Evolutionary conservation across 2,113 vertebrate genomes (phyloP), one percentile per base, ranked within the genome.

Genomic region (Pycnonotus jocosus): DNA sequence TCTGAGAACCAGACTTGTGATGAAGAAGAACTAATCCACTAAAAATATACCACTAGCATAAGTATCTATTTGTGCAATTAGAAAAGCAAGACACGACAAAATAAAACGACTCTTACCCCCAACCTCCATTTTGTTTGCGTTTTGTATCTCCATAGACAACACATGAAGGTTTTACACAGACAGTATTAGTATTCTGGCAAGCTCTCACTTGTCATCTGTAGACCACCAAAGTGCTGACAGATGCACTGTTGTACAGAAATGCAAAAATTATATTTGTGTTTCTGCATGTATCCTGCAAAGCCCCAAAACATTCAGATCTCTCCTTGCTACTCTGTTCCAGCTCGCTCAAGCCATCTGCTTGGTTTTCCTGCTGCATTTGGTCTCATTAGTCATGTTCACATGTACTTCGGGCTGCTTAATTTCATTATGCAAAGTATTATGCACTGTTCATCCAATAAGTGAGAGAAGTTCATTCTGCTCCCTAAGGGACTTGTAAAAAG

Each of bases 401-500:
- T 86, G 79, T 94, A 93, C 94, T 96, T 97, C 84, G 72, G 94
- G 83, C 91, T 94, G 94, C 88, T 95, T 97, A 96, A 97, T 97
- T 97, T 96, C 82, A 92, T 97, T 97, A 95, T 57, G 3, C 60
- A 57, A 79, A 93, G 81, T 94, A 81, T 94, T 96, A 94, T 92
- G 86, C 85, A 54, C 65, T 92, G 66, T 88, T 96, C 87, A 28
- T 96, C 87, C 93, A 96, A 78, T 97, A 89, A 91, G 51, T 93
- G 86, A 93, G 80, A 96, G 68, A 80, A 12, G 21, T 95, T 95
- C 80, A 37, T 92, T 93, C 8, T 24, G 25, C 35, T 91, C 48
- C 96, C 68, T 64, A 66, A 51, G 68, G 35, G 88, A 57, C 78
- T 89, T 96, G 86, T 96, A 94, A 73, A 96, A 92, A 93, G 53